These are phyloP conservation scores for Enhydra lutris DNA, from an alignment of 2,113 vertebrate species.

Conservation along the genomic window DNA sequence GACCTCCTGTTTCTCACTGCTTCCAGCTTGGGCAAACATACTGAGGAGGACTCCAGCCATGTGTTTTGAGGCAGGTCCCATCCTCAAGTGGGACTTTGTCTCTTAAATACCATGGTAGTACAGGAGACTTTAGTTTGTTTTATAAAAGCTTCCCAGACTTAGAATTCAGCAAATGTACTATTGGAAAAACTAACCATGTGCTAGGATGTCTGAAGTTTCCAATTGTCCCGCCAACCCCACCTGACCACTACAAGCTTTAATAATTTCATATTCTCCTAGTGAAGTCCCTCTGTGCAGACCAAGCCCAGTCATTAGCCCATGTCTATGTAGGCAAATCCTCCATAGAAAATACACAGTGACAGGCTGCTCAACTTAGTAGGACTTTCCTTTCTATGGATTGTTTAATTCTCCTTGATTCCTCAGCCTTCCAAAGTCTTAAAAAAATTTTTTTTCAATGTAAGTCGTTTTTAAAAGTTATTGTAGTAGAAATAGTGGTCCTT, in stretches of 20 bases:
- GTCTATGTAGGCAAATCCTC: not conserved
- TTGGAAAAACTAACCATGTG: constrained; percentile 56
- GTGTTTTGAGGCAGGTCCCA: not conserved
- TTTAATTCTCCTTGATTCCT: not conserved
- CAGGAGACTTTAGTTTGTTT: constrained; percentile 26
- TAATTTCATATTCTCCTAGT: constrained; percentile 1
- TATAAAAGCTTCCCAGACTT: constrained; percentile 17
- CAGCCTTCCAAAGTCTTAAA: not conserved
- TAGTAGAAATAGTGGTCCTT: not conserved
- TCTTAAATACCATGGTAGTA: not conserved
- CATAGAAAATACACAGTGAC: not conserved
- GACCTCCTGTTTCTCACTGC: not conserved
- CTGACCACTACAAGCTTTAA: not conserved
- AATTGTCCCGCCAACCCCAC: constrained; percentile 36
- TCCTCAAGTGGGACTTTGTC: constrained; percentile 29
- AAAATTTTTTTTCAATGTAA: too few relatives aligned
- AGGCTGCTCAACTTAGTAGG: not conserved
- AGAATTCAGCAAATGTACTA: constrained; percentile 28
- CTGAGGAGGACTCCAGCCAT: not conserved
- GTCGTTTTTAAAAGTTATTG: not conserved
- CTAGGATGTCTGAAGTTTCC: constrained; percentile 63
- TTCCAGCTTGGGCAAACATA: not conserved
- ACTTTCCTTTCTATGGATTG: not conserved
- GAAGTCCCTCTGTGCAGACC: not conserved
- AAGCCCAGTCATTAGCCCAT: not conserved